These are phyloP conservation scores for Apoderus coryli DNA, from an alignment of 2,888 invertebrate genomes.

Conservation along the genomic window DNA sequence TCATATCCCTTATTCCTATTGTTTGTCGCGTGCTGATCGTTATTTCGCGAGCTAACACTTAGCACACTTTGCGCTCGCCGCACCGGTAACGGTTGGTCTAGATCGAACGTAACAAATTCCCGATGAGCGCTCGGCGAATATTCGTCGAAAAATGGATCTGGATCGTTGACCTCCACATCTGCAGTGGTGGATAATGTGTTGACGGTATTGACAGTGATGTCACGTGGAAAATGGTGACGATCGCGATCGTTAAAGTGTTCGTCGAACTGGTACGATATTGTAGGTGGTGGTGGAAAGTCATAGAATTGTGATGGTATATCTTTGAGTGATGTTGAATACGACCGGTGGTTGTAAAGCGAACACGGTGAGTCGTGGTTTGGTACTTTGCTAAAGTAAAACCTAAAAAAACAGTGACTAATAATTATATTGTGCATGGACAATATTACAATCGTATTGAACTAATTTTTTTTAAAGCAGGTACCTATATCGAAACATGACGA, in stretches of 20 bases:
- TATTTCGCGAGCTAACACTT: no score
- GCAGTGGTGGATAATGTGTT: constrained; percentile 37
- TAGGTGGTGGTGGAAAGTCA: constrained; percentile 52
- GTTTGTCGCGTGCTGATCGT: no score
- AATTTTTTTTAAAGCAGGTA: no score
- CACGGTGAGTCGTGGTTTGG: constrained; percentile 35
- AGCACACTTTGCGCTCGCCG: no score
- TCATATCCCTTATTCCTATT: no score
- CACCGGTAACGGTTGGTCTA: no score
- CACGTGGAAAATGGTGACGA: constrained; percentile 31
- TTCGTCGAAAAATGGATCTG: constrained; percentile 33
- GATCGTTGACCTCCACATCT: constrained; percentile 35
- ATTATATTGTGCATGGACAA: no score
- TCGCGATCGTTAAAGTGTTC: constrained; percentile 26
- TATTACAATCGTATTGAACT: no score
- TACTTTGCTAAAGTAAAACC: constrained; percentile 51
- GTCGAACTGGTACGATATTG: constrained; percentile 44
- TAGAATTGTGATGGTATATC: constrained; percentile 43
- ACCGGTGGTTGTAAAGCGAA: constrained; percentile 39
- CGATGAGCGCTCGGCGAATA: no score
- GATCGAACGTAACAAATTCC: no score
- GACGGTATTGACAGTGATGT: constrained; percentile 55
- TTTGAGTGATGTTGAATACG: constrained; percentile 41
- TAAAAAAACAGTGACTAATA: no score
- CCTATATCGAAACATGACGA: no score